phyloP scores from a whole-genome alignment of 2,113 vertebrate genomes.

The Notothenia rossii region DNA sequence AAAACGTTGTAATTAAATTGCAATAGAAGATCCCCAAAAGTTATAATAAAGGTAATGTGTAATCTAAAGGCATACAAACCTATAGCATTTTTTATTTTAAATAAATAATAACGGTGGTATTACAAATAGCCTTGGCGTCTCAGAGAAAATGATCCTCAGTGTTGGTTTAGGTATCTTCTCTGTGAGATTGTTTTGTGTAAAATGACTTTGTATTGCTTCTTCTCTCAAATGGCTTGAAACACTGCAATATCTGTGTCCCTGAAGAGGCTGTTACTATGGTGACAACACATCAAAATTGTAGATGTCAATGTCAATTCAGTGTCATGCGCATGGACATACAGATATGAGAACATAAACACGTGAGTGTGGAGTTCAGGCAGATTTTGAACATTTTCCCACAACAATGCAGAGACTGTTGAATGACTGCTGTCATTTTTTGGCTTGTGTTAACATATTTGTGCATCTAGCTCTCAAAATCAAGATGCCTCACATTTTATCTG shows the following conservation, averaged over 20 bases:
- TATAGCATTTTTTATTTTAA: not conserved
- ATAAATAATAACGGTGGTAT: not conserved
- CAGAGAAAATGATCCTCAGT: slow-evolving; percentile 7
- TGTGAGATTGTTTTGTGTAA: slow-evolving; percentile 16
- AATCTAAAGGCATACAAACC: not conserved
- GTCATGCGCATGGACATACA: slow-evolving; percentile 11
- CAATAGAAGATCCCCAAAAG: not conserved
- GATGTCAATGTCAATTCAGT: slow-evolving; percentile 46
- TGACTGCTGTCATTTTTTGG: slow-evolving; percentile 3
- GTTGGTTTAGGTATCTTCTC: slow-evolving; percentile 13
- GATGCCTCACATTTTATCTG: slow-evolving; percentile 7
- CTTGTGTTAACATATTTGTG: slow-evolving; percentile 1
- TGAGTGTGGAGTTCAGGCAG: not conserved
- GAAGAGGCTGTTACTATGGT: slow-evolving; percentile 64
- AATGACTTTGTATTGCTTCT: slow-evolving; percentile 11
- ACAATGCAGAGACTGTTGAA: not conserved
- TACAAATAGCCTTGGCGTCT: not conserved
- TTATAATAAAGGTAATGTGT: not conserved
- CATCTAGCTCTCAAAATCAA: not conserved
- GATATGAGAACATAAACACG: slow-evolving; percentile 13
- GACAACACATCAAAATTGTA: slow-evolving; percentile 44
- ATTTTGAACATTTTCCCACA: slow-evolving; percentile 2
- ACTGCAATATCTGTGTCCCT: slow-evolving; percentile 45
- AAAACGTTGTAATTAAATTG: not conserved
- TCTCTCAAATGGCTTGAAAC: slow-evolving; percentile 41